Conservation (phyloP, 2,797 vertebrate species). For the Esox lucius region DNA sequence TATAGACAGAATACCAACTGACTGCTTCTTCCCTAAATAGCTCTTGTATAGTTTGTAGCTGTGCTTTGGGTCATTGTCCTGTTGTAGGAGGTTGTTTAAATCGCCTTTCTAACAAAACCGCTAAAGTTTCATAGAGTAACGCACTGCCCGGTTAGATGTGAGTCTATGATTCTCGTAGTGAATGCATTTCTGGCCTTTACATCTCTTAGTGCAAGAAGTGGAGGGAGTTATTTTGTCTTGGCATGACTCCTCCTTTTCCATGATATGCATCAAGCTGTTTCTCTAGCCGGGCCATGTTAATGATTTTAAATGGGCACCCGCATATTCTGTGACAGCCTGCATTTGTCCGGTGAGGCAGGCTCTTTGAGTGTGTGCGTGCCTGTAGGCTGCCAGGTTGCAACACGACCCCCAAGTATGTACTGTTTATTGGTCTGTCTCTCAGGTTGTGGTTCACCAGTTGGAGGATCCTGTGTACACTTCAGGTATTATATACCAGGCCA, state of each 20-base stretch:
- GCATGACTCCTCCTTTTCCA: not conserved
- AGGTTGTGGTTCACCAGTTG: conserved; percentile 52
- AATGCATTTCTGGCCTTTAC: conserved; percentile 25
- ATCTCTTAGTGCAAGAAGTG: conserved; percentile 8
- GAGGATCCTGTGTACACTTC: conserved; percentile 64
- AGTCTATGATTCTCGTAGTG: conserved; percentile 20
- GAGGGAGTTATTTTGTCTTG: conserved; percentile 9
- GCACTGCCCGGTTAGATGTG: conserved; percentile 35
- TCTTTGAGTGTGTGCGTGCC: conserved; percentile 38
- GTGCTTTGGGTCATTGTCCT: no score
- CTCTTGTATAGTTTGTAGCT: no score
- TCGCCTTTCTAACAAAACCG: conserved; percentile 28
- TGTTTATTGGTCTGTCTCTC: conserved; percentile 63
- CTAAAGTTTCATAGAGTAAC: conserved; percentile 47
- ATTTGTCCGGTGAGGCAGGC: conserved; percentile 58
- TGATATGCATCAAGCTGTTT: conserved; percentile 31
- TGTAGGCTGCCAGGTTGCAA: conserved; percentile 39
- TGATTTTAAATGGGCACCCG: conserved; percentile 67
- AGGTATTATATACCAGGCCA: conserved; percentile 53
- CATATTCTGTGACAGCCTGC: conserved; percentile 59
- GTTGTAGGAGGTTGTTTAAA: conserved; percentile 7
- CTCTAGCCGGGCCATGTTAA: conserved; percentile 56
- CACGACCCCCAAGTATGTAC: conserved; percentile 46
- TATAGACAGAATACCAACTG: no score
- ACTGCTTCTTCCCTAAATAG: no score